Evolutionary conservation across 2,888 invertebrate genomes (phyloP).

Genomic region (Andrena fulva): DNA sequence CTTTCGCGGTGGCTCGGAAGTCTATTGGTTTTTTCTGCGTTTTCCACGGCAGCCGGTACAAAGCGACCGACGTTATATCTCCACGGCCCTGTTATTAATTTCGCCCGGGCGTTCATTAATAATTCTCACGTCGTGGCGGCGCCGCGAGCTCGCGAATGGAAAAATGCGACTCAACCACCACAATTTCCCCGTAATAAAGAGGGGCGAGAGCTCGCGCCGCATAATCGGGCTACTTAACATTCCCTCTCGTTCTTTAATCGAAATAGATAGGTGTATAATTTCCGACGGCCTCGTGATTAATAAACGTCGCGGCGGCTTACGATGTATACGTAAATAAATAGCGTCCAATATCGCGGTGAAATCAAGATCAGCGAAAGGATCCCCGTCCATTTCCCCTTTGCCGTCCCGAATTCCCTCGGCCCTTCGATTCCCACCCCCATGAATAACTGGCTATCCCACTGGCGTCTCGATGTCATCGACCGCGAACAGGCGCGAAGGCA

Average conservation of each 20-base stretch:
- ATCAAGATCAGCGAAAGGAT: no score
- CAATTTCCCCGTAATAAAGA: slow-evolving; percentile 34
- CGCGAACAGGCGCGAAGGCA: background rate
- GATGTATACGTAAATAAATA: slow-evolving; percentile 2
- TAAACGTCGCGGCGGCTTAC: background rate
- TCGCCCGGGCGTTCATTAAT: slow-evolving; percentile 76
- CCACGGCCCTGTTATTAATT: slow-evolving; percentile 67
- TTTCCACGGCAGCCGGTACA: slow-evolving; percentile 33
- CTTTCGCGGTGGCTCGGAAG: background rate
- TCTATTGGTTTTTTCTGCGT: background rate
- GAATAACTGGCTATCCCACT: background rate
- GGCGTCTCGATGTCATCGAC: slow-evolving; percentile 1
- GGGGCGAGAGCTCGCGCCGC: background rate
- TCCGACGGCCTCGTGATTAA: slow-evolving; percentile 4
- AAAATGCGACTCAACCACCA: slow-evolving; percentile 40
- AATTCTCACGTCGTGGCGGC: slow-evolving; percentile 46
- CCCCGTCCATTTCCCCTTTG: background rate
- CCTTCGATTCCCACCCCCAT: background rate
- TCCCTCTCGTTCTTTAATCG: slow-evolving; percentile 5
- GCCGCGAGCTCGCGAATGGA: slow-evolving; percentile 15
- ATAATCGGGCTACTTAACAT: slow-evolving; percentile 24
- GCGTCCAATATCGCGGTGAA: background rate
- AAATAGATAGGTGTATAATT: slow-evolving; percentile 25
- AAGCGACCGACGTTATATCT: slow-evolving; percentile 28
- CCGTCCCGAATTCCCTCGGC: background rate